These are phyloP conservation scores for Ctenopoma kingsleyae DNA, from an alignment of 2,797 vertebrate genomes.

Conservation along the genomic window DNA sequence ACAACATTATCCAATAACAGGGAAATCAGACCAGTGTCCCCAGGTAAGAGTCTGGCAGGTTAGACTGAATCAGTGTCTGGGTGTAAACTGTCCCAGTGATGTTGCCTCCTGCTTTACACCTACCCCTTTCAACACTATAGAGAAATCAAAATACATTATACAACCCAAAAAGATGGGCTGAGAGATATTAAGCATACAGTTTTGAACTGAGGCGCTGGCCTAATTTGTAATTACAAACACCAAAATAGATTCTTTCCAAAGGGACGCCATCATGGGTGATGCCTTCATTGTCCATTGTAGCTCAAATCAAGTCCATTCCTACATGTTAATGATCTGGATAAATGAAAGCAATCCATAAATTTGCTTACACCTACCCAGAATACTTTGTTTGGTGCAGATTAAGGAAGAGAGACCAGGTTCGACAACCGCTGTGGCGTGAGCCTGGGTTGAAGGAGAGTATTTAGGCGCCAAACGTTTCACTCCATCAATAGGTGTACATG, in stretches of 20 bases:
- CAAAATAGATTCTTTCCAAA: conserved; percentile 28
- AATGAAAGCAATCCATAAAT: conserved; percentile 44
- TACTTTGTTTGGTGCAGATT: conserved; percentile 43
- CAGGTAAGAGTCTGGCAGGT: conserved; percentile 10
- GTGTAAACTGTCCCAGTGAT: conserved; percentile 23
- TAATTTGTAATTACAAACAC: conserved; percentile 38
- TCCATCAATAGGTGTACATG: conserved; percentile 92
- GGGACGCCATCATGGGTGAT: conserved; percentile 11
- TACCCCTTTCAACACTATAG: conserved; percentile 16
- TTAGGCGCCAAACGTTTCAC: conserved; percentile 45
- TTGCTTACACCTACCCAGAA: conserved; percentile 49
- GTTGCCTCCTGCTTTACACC: conserved; percentile 28
- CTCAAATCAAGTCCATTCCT: conserved; percentile 37
- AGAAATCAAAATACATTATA: conserved; percentile 35
- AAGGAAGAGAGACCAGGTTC: conserved; percentile 38
- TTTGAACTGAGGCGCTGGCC: conserved; percentile 19
- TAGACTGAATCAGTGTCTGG: conserved; percentile 15
- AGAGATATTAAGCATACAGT: conserved; percentile 28
- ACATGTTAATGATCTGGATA: conserved; percentile 32
- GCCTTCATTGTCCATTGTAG: conserved; percentile 54
- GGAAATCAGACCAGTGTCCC: conserved; percentile 20
- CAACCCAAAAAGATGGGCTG: conserved; percentile 26
- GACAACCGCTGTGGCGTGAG: conserved; percentile 28
- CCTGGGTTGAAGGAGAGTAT: conserved; percentile 35
- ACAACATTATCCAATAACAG: conserved; percentile 6